Evolutionary conservation across 2,113 vertebrate genomes (phyloP).

Genomic region (Dolichotis patagonum): DNA sequence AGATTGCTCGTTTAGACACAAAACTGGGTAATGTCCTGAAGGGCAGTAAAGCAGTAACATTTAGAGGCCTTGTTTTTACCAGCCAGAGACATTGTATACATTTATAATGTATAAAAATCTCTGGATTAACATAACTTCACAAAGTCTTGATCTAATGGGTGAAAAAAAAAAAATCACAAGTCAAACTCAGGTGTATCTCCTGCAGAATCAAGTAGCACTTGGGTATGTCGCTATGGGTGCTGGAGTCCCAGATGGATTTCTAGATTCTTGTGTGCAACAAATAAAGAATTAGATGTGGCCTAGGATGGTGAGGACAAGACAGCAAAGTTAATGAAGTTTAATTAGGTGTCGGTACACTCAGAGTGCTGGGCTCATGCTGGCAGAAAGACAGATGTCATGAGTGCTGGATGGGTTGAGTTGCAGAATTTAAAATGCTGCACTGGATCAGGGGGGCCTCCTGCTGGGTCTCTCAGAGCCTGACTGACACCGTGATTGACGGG

Average conservation of each 20-base stretch:
- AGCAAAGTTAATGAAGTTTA: not conserved
- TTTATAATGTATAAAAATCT: slow-evolving; percentile 12
- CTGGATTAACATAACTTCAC: not conserved
- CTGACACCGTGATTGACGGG: not conserved
- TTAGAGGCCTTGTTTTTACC: not conserved
- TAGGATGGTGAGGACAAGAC: not conserved
- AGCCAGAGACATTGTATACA: not conserved
- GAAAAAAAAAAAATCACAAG: not conserved
- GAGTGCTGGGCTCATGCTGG: not conserved
- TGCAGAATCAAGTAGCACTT: not conserved
- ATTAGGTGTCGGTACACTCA: not conserved
- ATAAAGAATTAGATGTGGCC: not conserved
- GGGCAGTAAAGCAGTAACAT: not conserved
- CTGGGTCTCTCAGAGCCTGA: not conserved
- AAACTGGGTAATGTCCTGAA: not conserved
- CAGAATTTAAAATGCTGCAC: not conserved
- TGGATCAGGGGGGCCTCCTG: not conserved
- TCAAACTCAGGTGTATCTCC: not conserved
- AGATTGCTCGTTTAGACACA: not conserved
- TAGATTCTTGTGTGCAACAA: not conserved
- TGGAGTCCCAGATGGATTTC: not conserved
- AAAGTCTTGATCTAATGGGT: not conserved
- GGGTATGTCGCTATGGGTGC: not conserved
- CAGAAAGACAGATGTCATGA: not conserved
- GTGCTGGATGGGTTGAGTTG: not conserved